Evolutionary conservation across 2,797 vertebrate genomes (phyloP), one percentile per base, ranked within the genome.

Genomic region (Pelobates cultripes): DNA sequence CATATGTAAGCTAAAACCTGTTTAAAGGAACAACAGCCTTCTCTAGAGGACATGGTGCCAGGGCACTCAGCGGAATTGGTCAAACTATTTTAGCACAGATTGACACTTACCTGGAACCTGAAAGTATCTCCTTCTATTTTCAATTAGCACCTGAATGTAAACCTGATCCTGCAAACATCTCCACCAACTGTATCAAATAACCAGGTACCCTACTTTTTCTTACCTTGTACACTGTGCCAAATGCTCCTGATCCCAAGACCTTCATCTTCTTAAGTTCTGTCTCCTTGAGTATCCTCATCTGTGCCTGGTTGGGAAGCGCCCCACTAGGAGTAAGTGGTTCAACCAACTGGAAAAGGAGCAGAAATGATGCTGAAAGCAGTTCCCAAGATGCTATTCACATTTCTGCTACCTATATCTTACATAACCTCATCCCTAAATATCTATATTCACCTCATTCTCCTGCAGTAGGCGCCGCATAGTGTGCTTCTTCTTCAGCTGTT

Each of bases 261-360:
- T 97, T 94, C 77, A 98, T 94, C 81, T 99, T 99, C 89, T 96
- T 97, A 72, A 99, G 86, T 91, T 99, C 98, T 0, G 98, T 99
- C 88, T 99, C 98, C 86, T 99, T 99, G 55, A 99, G 94, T 88
- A 99, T 99, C 17, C 96, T 90, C 96, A 99, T 98, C 94, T 99
- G 96, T 73, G 98, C 98, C 88, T 99, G 97, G 90, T 99, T 99
- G 53, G 98, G 98, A 82, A 96, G 90, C 0, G 96, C 97, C 28
- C 98, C 98, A 0, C 97, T 99, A 10, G 98, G 98, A 0, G 97
- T 99, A 86, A 99, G 89, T 0, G 98, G 98, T 88, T 98, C 97
- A 86, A 99, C 97, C 89, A 99, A 90, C 97, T 99, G 87, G 0
- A 67, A 45, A 9, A 53, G 40, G 10, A 60, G 7, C 51, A 67